Percentiles rank a stretch among this genome's conserved stretches.
Conservation (phyloP, 2,113 vertebrate genomes). For the Tupaia chinensis region DNA sequence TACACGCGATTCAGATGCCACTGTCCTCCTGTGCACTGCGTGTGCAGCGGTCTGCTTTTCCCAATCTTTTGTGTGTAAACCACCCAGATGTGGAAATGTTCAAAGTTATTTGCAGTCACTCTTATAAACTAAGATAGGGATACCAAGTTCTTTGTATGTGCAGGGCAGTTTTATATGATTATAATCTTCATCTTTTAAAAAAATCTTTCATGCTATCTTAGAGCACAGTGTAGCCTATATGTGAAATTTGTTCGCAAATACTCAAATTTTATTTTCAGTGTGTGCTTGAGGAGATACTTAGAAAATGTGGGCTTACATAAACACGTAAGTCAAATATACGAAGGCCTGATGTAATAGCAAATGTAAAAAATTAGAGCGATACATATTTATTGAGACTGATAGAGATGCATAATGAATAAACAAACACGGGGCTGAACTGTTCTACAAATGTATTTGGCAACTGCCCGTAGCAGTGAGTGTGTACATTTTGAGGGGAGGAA, state of each 20-base stretch:
- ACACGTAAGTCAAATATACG: slow-evolving; percentile 55
- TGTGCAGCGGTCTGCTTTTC: neutral
- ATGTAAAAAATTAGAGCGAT: slow-evolving; percentile 73
- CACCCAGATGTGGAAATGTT: slow-evolving; percentile 23
- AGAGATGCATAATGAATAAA: slow-evolving; percentile 85
- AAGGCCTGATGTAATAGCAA: slow-evolving; percentile 70
- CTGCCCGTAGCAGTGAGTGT: slow-evolving; percentile 82
- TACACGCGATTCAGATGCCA: neutral
- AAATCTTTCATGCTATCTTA: neutral
- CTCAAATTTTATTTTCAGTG: slow-evolving; percentile 42
- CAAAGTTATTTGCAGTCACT: slow-evolving; percentile 40
- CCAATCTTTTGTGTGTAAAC: neutral
- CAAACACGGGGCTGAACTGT: slow-evolving; percentile 80
- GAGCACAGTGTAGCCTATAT: neutral
- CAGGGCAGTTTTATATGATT: slow-evolving; percentile 43
- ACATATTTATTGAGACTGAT: slow-evolving; percentile 84
- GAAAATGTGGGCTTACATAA: neutral
- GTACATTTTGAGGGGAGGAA: slow-evolving; percentile 86
- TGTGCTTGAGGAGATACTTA: slow-evolving; percentile 66
- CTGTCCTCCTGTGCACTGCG: slow-evolving; percentile 10
- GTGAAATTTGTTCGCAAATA: slow-evolving; percentile 27
- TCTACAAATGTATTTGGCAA: slow-evolving; percentile 84
- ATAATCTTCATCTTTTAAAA: slow-evolving; percentile 49
- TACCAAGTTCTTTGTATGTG: neutral
- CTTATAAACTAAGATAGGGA: slow-evolving; percentile 1